These are phyloP conservation scores for Torymus aiolomorphi DNA, from an alignment of 2,888 invertebrate genomes.

Conservation along the genomic window DNA sequence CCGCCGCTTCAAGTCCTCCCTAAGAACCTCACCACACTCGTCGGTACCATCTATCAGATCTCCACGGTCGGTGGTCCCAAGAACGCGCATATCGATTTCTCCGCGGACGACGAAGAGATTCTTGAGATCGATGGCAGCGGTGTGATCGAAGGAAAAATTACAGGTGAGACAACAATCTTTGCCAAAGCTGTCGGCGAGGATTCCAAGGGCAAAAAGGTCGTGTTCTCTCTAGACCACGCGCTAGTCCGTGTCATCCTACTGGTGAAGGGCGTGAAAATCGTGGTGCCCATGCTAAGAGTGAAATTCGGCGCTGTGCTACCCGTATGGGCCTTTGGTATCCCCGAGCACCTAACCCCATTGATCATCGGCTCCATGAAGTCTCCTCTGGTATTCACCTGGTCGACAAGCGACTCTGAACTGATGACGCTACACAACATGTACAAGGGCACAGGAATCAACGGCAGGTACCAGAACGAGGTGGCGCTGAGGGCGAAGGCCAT, in stretches of 20 bases:
- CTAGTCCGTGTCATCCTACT: slow-evolving; percentile 83
- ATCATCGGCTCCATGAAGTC: slow-evolving; percentile 83
- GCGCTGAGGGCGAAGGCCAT: slow-evolving; percentile 82
- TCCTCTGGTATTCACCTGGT: slow-evolving; percentile 82
- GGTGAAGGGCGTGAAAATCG: slow-evolving; percentile 81
- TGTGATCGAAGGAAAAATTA: slow-evolving; percentile 80
- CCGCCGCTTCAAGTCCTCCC: slow-evolving; percentile 84
- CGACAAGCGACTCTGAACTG: slow-evolving; percentile 66
- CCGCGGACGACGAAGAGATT: slow-evolving; percentile 76
- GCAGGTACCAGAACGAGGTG: slow-evolving; percentile 80
- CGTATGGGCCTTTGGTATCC: slow-evolving; percentile 82
- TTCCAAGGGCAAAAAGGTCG: slow-evolving; percentile 80
- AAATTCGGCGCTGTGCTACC: slow-evolving; percentile 85
- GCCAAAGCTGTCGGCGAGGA: slow-evolving; percentile 82
- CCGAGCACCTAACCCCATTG: slow-evolving; percentile 84
- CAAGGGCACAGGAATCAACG: slow-evolving; percentile 77
- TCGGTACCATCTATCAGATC: slow-evolving; percentile 85
- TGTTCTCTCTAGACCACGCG: slow-evolving; percentile 83
- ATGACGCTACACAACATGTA: slow-evolving; percentile 72
- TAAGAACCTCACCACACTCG: slow-evolving; percentile 83
- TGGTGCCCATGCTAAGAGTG: slow-evolving; percentile 82
- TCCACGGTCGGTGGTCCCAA: slow-evolving; percentile 84
- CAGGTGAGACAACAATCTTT: slow-evolving; percentile 80
- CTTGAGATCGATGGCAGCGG: slow-evolving; percentile 78
- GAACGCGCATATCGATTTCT: slow-evolving; percentile 81